A percentile compares a stretch with the other conserved stretches of the same genome.
These are phyloP conservation scores for Numenius arquata DNA, from an alignment of 2,113 vertebrate genomes.

Conservation along the genomic window DNA sequence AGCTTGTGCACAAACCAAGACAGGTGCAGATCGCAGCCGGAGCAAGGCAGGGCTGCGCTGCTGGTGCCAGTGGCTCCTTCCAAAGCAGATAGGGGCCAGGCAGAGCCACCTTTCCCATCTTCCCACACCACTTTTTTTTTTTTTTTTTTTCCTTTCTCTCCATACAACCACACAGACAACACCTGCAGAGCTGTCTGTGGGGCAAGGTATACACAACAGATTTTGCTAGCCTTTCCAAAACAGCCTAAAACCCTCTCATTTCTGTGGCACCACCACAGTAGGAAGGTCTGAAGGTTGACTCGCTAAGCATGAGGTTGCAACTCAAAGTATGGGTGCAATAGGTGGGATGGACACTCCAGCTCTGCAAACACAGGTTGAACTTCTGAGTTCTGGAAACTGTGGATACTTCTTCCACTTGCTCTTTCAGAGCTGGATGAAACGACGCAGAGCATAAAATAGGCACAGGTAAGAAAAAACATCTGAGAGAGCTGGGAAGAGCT, in stretches of 20 bases:
- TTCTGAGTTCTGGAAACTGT: not conserved
- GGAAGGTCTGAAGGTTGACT: not conserved
- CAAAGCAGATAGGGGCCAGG: not conserved
- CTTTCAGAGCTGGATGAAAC: not conserved
- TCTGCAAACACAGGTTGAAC: not conserved
- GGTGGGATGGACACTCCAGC: not conserved
- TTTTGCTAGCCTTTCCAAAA: not conserved
- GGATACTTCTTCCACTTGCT: not conserved
- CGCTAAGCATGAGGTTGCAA: not conserved
- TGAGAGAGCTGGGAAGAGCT: not conserved
- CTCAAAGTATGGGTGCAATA: not conserved
- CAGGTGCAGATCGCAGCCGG: fast-evolving
- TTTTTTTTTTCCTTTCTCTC: too few relatives aligned
- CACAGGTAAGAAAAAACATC: not conserved
- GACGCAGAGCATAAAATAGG: not conserved
- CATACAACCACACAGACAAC: not conserved
- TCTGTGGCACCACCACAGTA: not conserved
- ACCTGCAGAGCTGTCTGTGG: not conserved
- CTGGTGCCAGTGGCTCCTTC: not conserved
- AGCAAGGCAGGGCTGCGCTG: not conserved
- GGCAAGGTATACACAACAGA: not conserved
- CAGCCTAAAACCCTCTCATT: not conserved
- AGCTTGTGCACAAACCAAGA: not conserved
- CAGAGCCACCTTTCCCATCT: fast-evolving
- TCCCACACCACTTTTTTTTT: not conserved